These are phyloP conservation scores for Euplexia lucipara DNA, from an alignment of 2,888 invertebrate genomes.

Conservation along the genomic window DNA sequence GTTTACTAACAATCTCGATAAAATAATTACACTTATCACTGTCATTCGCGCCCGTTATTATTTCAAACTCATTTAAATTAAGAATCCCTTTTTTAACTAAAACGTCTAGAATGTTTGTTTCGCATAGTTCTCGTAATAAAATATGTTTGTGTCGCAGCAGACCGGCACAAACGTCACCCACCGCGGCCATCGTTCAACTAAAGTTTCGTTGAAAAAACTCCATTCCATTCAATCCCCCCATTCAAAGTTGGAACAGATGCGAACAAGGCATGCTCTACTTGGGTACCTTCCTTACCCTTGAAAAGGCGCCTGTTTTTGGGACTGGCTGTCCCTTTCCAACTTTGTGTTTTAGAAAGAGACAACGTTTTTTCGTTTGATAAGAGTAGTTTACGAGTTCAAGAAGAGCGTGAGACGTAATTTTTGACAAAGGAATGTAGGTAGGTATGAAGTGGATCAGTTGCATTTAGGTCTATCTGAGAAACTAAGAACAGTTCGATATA, in stretches of 20 bases:
- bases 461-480: conserved; percentile 2
- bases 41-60: conserved; percentile 84
- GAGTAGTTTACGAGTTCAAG: conserved; percentile 40
- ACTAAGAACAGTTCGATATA: not conserved
- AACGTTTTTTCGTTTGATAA: conserved; percentile 41
- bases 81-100: conserved; percentile 93
- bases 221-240: conserved; percentile 70
- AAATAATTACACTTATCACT: conserved; percentile 91
- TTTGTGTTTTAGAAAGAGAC: conserved; percentile 31
- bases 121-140: conserved; percentile 91
- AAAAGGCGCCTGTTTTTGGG: conserved; percentile 55
- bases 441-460: conserved; percentile 6
- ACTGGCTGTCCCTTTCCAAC: conserved; percentile 37
- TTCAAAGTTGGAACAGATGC: conserved; percentile 72
- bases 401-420: conserved; percentile 23
- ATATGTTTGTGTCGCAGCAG: conserved; percentile 92
- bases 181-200: conserved; percentile 89
- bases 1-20: conserved; percentile 92
- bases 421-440: conserved; percentile 7
- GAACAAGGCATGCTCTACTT: conserved; percentile 57
- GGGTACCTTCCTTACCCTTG: conserved; percentile 62
- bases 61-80: conserved; percentile 91
- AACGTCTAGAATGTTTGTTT: conserved; percentile 92
- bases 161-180: conserved; percentile 91
- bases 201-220: conserved; percentile 61